Base-by-base conservation (phyloP, 2,797 vertebrate species). In the Oreonectes daqikongensis region DNA sequence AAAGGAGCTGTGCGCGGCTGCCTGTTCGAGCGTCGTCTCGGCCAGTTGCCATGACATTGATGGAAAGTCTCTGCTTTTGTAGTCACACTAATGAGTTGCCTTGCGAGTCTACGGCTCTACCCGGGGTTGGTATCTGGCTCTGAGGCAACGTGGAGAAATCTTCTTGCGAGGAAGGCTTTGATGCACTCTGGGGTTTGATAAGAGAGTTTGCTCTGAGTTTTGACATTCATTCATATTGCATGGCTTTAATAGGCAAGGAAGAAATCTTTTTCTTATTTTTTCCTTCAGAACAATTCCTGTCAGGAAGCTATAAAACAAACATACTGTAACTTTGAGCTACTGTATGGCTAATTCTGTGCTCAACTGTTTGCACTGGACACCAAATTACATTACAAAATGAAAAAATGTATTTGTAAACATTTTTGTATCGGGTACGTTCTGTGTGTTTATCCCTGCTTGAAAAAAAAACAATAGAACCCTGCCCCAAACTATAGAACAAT, bases 11-110 rank as follows among this genome's bases (percentile, higher is more conserved):
- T 4, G 66, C n/a, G 38, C 40, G 72, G 11, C 35, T 24, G 30
- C 10, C 14, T 57, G 63, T 69, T 59, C 42, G 17, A 57, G 30
- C 24, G 44, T 22, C 20, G 63, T 61, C 53, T n/a, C 9, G 57
- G 42, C 52, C 26, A 44, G 50, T 44, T 59, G 52, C 26, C 17
- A 26, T 59, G 73, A 75, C 64, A 67, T n/a, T 68, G 73, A 75
- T 75, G 73, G 73, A 75, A n/a, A 68, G 52, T 26, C 2, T 68
- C 42, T 66, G 73, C 64, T 75, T 57, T 57, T 66, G n/a, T 44
- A 67, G 72, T 17, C 46, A 64, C 46, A 52, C 46, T 64, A 53
- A 66, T 74, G 61, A 74, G 32, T 42, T 42, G 17, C 32, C 6
- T 42, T 53, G 48, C 22, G 38, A 35, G 22, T 28, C 71, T 64